Base-by-base conservation (phyloP, 2,888 invertebrate species). In the Agrotis ipsilon region DNA sequence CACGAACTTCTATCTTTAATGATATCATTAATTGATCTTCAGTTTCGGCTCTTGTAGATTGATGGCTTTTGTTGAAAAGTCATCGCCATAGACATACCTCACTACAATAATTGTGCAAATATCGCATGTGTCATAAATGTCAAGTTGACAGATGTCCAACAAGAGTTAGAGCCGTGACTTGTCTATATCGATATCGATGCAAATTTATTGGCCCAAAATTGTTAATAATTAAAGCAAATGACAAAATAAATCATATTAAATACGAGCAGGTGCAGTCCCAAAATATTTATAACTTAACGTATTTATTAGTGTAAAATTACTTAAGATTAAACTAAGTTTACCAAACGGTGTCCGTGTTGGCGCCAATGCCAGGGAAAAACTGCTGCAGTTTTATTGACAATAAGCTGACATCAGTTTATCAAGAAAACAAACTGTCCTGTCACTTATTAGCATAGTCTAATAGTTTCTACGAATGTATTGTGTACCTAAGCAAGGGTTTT, bases 381-480 rank as follows among this genome's bases (percentile, higher is more conserved):
- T 27, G 21, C 11, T 72, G 45, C 11, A 59, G 9, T 21, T 14
- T 18, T 14, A 59, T 49, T 43, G 19, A 58, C 19, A 43, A 58
- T 39, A 18, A 43, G n/a, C 21, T 16, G 27, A 13, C 6, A n/a
- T 16, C 4, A 18, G 52, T 24, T 18, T 52, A 39, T 54, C 19
- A 24, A 39, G 27, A 46, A 27, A 19, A 63, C 48, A 59, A 69
- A 51, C 48, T 72, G 7, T 19, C 3, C 19, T 19, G 39, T 39
- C 9, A 32, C 9, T 9, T 48, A 63, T 24, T 45, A 19, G 18
- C 46, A 39, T n/a, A 52, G 32, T 16, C 48, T 4, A 48, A 16
- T 39, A 24, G n/a, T 48, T 60, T 76, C 46, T 48, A 18, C 19
- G 58, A 77, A 63, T 54, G 49, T 24, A 51, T 9, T 54, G 14